phyloP scores from a whole-genome alignment of 2,797 vertebrate genomes.

The Micromesistius poutassou region DNA sequence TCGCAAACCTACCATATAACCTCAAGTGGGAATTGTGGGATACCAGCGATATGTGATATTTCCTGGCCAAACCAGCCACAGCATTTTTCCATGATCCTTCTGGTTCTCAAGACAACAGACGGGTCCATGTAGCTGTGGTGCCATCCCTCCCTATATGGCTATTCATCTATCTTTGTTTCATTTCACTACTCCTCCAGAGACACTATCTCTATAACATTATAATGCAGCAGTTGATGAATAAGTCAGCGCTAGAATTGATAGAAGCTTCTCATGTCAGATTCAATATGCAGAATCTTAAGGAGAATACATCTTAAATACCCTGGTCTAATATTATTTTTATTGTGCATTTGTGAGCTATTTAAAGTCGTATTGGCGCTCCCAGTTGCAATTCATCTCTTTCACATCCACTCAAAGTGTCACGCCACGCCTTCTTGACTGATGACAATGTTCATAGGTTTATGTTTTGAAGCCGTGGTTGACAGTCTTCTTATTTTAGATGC shows the following conservation, averaged over 20 bases:
- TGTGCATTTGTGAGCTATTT: neutral
- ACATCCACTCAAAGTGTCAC: neutral
- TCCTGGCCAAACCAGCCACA: conserved; percentile 28
- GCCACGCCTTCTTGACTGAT: neutral
- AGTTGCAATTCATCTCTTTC: neutral
- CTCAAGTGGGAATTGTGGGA: conserved; percentile 52
- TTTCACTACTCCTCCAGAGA: neutral
- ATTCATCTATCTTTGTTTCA: neutral
- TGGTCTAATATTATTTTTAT: neutral
- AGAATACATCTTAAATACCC: neutral
- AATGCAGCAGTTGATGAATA: neutral
- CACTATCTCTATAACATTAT: neutral
- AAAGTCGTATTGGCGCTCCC: neutral
- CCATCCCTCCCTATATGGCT: neutral
- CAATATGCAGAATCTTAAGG: conserved; percentile 12
- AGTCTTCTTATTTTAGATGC: neutral
- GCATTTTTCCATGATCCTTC: conserved; percentile 26
- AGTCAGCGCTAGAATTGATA: conserved; percentile 13
- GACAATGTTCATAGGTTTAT: neutral
- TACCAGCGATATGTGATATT: conserved; percentile 18
- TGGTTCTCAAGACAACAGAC: conserved; percentile 17
- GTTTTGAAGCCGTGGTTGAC: neutral
- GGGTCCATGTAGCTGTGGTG: conserved; percentile 26
- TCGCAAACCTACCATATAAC: conserved; percentile 37
- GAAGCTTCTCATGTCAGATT: conserved; percentile 36